Evolutionary conservation across 2,797 vertebrate genomes (phyloP), one percentile per base, ranked within the genome.

Genomic region (Distichodus sexfasciatus): DNA sequence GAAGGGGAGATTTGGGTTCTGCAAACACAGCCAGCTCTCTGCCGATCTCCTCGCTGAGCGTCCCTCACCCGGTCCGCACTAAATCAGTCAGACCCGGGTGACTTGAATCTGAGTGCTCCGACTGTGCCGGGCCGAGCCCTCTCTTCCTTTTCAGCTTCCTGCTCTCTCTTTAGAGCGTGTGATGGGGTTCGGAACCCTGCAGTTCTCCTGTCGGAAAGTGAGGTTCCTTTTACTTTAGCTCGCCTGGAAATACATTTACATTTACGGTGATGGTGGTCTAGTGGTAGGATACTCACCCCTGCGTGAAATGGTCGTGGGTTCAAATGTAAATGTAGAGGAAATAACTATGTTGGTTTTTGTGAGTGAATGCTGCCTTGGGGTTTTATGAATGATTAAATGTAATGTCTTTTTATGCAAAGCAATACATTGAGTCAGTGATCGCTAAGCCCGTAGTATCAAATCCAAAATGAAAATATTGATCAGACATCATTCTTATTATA

Each of bases 61-160:
- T 31, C 75, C 11, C 3, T 61, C 75, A 66, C 72, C 66, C 35
- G 53, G 66, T 44, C 60, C 44, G 54, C 76, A 73, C 48, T 78
- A 59, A 71, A 78, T 78, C 62, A 75, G 35, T 21, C 41, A 17
- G 15, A 29, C 64, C 29, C 23, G n/a, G 36, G 65, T 66, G 61
- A 69, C 71, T 51, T 76, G n/a, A 55, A 26, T 69, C 38, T 28
- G 38, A 68, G 33, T 44, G n/a, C 23, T n/a, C 28, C 19, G 17
- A 64, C 61, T 55, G 43, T 55, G 46, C 40, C 11, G 58, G 50
- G 23, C 17, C 19, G 2, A 65, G 14, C 24, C 54, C 50, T 47
- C 19, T 28, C 41, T 53, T 61, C 26, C 62, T 63, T 5, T 68
- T 26, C 12, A 29, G 51, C 62, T 41, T 61, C 48, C 51, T 33